Evolutionary conservation across 2,113 vertebrate genomes (phyloP).

Genomic region (Poeciliopsis occidentalis): DNA sequence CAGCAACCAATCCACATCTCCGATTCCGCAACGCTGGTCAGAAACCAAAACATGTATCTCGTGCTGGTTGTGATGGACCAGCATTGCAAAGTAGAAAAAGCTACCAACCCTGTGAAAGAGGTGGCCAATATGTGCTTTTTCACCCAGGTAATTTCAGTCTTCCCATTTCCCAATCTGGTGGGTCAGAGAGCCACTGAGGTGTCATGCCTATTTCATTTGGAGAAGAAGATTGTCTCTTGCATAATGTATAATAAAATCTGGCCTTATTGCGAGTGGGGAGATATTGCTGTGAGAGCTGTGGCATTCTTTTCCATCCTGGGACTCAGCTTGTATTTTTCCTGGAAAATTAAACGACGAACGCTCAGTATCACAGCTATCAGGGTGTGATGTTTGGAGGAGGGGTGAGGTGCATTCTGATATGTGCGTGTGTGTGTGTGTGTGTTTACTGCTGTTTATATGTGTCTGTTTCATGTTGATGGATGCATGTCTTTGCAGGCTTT

Average conservation of each 20-base stretch:
- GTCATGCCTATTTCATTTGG: conserved; percentile 63
- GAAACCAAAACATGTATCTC: conserved; percentile 45
- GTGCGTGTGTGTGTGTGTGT: conserved; percentile 1
- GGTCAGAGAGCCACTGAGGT: conserved; percentile 54
- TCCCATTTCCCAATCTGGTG: conserved; percentile 38
- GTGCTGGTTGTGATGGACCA: conserved; percentile 7
- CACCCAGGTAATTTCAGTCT: conserved; percentile 44
- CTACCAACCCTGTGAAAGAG: conserved; percentile 10
- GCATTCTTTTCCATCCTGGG: conserved; percentile 47
- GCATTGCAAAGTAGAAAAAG: conserved; percentile 13
- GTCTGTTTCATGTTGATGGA: background rate
- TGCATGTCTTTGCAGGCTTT: conserved; percentile 3
- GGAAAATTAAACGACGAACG: conserved; percentile 59
- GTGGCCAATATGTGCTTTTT: conserved; percentile 38
- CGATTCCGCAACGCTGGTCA: conserved; percentile 34
- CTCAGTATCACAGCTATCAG: conserved; percentile 64
- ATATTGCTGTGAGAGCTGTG: conserved; percentile 53
- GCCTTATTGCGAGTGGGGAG: conserved; percentile 60
- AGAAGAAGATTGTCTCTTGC: conserved; percentile 70
- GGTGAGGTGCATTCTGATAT: background rate
- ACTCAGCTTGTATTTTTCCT: conserved; percentile 65
- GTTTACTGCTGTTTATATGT: background rate
- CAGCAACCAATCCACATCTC: conserved; percentile 43
- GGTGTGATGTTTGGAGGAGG: conserved; percentile 29
- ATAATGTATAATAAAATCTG: conserved; percentile 74